Conservation (phyloP, 2,113 vertebrate species). For the Perognathus longimembris region DNA sequence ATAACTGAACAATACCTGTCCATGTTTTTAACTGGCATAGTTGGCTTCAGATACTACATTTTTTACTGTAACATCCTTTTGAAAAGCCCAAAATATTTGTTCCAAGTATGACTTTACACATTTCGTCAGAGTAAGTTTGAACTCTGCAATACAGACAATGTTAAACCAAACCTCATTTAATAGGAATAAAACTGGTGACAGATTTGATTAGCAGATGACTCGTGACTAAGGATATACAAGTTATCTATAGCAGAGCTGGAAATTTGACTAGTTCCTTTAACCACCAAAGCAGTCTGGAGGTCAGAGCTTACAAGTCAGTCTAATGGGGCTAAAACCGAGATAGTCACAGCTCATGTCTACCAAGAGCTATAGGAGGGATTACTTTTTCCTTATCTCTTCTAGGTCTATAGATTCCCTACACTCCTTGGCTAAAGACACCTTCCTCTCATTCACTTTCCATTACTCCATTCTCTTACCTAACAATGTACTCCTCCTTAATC, state of each 20-base stretch:
- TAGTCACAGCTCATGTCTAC: background rate
- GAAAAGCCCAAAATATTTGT: background rate
- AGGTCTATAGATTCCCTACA: background rate
- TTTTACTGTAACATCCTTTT: constrained; percentile 18
- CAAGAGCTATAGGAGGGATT: background rate
- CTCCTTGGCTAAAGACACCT: background rate
- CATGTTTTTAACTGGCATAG: background rate
- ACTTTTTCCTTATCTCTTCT: background rate
- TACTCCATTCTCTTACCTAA: background rate
- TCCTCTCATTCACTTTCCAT: background rate
- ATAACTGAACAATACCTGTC: background rate
- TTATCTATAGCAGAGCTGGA: background rate
- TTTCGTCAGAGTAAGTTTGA: background rate
- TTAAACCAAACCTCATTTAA: background rate
- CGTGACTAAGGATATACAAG: background rate
- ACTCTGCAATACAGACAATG: background rate
- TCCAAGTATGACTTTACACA: constrained; percentile 8
- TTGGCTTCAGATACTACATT: background rate
- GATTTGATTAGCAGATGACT: background rate
- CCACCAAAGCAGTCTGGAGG: background rate
- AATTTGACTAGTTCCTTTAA: background rate
- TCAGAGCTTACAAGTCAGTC: constrained; percentile 8
- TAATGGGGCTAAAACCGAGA: background rate
- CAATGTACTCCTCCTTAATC: background rate
- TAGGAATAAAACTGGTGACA: background rate